Base-by-base conservation (phyloP, 1,140 invertebrate genomes). In the Bradynema listronoti region DNA sequence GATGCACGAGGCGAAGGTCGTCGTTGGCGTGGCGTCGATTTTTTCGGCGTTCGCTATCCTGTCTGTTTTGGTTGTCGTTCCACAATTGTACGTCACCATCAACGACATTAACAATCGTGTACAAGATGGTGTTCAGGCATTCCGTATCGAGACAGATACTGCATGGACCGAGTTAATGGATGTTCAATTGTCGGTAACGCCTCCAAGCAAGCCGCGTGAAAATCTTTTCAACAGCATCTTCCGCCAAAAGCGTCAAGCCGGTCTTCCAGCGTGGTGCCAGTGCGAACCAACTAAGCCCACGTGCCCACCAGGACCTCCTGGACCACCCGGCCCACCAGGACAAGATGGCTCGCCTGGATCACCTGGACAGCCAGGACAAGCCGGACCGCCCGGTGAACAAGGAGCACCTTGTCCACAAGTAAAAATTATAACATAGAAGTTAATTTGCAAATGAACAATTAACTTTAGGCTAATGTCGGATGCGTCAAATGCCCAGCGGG, bases 201-300 rank as follows among this genome's bases (percentile, higher is more conserved):
- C 66, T 43, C 66, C 69, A 25, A 43, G 53, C 41, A 64, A 67
- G 36, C 69, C 66, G 7, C 68, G 68, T 16, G 64, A 68, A 39
- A 68, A 68, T 33, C 66, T 68, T 11, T 68, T 68, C 64, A 68
- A 66, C 69, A 55, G 49, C 54, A 72, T 68, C 64, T 68, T 68
- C 69, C 68, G 66, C 49, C 61, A 60, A 29, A 68, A 68, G 53
- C 61, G 68, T 47, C 64, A 71, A 34, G 65, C 54, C 65, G 61
- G 64, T 22, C 47, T 66, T 1, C 70, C 70, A 1, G 53, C 65
- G 16, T 50, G 51, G n/a, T 69, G 67, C 57, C 56, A 60, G 22
- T 69, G 70, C 36, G 42, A 19, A 5, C 65, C 65, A 1, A 9
- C 61, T 19, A 16, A 22, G 56, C 47, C 47, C 1, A 50, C 22